A percentile compares a stretch with the other conserved stretches of the same genome.
phyloP scores from a whole-genome alignment of 2,888 invertebrate species.

The Cantharis flavilabris region DNA sequence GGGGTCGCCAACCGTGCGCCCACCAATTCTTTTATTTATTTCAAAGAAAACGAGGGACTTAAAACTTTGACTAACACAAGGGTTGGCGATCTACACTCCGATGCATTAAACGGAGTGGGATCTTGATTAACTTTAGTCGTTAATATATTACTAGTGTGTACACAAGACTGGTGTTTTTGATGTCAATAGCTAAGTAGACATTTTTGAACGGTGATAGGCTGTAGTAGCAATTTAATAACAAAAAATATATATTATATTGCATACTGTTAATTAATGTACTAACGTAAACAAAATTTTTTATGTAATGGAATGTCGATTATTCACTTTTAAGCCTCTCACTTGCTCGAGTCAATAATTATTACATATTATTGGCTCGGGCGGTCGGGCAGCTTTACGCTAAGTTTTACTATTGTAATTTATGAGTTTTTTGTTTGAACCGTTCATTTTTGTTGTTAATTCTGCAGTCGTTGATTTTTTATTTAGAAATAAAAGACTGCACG shows the following conservation, averaged over 20 bases:
- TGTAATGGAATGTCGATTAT: constrained; percentile 44
- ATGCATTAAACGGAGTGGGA: neutral
- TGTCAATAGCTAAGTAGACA: constrained; percentile 53
- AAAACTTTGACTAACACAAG: too few relatives aligned
- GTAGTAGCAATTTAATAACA: constrained; percentile 41
- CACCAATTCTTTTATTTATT: neutral
- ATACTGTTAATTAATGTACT: constrained; percentile 43
- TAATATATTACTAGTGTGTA: constrained; percentile 51
- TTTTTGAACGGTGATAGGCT: constrained; percentile 53
- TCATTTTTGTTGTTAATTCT: constrained; percentile 1
- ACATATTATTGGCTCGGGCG: too few relatives aligned
- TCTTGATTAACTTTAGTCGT: constrained; percentile 30
- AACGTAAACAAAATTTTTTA: constrained; percentile 45
- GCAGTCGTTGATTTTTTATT: neutral
- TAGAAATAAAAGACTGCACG: neutral
- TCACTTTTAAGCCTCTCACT: constrained; percentile 2
- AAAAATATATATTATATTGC: constrained; percentile 32
- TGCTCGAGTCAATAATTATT: too few relatives aligned
- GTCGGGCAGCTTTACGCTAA: neutral
- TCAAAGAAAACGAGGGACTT: neutral
- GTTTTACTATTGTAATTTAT: neutral
- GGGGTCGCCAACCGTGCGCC: neutral
- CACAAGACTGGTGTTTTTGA: constrained; percentile 56
- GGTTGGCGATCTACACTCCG: neutral
- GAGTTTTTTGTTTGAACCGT: constrained; percentile 19